Evolutionary conservation across 2,888 invertebrate genomes (phyloP).

Genomic region (Miltochrista miniata): DNA sequence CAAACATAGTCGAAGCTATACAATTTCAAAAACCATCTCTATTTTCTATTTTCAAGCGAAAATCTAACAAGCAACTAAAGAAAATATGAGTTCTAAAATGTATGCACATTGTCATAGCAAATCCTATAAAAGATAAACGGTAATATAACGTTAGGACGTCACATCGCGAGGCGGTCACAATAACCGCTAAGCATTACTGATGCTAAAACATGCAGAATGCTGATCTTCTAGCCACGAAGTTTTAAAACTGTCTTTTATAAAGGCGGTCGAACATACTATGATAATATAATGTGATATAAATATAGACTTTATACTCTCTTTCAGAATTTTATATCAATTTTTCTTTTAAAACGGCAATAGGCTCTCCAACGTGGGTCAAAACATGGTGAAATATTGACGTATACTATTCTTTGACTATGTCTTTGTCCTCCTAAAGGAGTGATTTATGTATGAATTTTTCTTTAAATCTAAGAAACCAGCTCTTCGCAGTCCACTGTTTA

Average conservation of each 20-base stretch:
- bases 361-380: too few relatives aligned
- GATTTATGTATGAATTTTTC: too few relatives aligned
- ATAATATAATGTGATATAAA: too few relatives aligned
- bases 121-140: conserved; percentile 44
- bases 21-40: neutral
- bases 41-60: neutral
- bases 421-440: too few relatives aligned
- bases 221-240: neutral
- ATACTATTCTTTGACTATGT: too few relatives aligned
- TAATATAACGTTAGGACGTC: conserved; percentile 32
- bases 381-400: too few relatives aligned
- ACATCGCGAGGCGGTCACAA: conserved; percentile 20
- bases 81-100: conserved; percentile 10
- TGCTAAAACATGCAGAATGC: conserved; percentile 44
- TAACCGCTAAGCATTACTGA: conserved; percentile 51
- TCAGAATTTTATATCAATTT: too few relatives aligned
- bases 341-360: too few relatives aligned
- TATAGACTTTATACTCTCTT: too few relatives aligned
- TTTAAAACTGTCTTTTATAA: neutral
- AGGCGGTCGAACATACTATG: neutral
- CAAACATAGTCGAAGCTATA: too few relatives aligned
- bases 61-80: neutral
- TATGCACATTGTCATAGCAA: conserved; percentile 35
- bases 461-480: too few relatives aligned
- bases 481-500: too few relatives aligned